Evolutionary conservation across 2,797 vertebrate species (phyloP).

Genomic region (Alectoris magna): DNA sequence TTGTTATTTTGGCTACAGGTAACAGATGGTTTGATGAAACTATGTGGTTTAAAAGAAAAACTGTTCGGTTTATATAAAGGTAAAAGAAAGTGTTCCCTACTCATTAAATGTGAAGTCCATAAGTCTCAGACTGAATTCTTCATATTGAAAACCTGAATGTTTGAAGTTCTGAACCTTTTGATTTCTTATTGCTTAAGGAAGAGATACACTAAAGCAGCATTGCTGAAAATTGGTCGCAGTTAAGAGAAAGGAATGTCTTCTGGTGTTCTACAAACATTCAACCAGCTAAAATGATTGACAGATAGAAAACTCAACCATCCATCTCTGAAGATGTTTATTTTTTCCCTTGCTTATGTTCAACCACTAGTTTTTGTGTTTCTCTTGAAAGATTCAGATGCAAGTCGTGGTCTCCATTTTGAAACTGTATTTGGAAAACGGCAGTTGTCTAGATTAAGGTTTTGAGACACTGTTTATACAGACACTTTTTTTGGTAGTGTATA

Average conservation of each 20-base stretch:
- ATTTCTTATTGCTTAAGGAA: not conserved
- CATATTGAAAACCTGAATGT: not conserved
- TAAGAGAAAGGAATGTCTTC: not conserved
- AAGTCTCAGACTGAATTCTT: not conserved
- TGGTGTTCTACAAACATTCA: not conserved
- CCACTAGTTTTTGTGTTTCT: not conserved
- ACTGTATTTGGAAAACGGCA: not conserved
- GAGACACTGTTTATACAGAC: not conserved
- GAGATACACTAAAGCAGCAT: not conserved
- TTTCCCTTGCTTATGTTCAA: not conserved
- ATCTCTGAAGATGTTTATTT: not conserved
- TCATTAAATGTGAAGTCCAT: not conserved
- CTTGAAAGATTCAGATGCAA: not conserved
- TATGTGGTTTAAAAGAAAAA: slow-evolving; percentile 11
- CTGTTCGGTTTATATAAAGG: not conserved
- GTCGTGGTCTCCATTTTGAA: not conserved
- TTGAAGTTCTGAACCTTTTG: not conserved
- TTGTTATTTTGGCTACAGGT: not conserved
- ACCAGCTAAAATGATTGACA: not conserved
- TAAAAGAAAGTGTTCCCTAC: not conserved
- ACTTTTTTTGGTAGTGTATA: not conserved
- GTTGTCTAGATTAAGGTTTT: not conserved
- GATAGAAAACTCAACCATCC: not conserved
- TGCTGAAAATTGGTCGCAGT: not conserved
- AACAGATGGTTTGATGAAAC: slow-evolving; percentile 56